These are phyloP conservation scores for Poecile montanus DNA, from an alignment of 2,797 vertebrate genomes.

Conservation along the genomic window DNA sequence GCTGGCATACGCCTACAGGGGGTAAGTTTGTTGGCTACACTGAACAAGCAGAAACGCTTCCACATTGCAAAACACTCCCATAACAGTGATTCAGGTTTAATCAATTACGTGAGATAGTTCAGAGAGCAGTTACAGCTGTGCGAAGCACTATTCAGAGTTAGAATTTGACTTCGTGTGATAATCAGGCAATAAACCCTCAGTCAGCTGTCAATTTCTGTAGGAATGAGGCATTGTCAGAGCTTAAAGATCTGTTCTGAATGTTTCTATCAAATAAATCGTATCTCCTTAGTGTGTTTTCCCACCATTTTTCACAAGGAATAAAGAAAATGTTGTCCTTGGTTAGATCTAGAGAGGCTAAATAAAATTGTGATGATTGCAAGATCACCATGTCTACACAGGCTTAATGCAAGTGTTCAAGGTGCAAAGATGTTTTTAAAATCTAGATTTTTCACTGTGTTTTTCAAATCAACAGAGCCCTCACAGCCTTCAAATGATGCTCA, in stretches of 20 bases:
- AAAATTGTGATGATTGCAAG: not conserved
- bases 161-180: constrained; percentile 5
- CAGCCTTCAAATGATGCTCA: not conserved
- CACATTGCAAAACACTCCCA: not conserved
- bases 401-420: not conserved
- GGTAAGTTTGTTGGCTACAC: not conserved
- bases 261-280: not conserved
- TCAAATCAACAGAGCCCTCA: not conserved
- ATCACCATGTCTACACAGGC: not conserved
- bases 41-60: not conserved
- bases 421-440: not conserved
- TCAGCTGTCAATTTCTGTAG: constrained; percentile 1
- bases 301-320: not conserved
- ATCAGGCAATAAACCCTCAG: constrained; percentile 22
- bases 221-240: not conserved
- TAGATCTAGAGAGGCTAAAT: not conserved
- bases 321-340: not conserved
- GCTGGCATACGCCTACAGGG: not conserved
- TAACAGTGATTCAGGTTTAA: constrained; percentile 7
- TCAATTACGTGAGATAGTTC: not conserved
- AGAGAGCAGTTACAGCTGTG: not conserved
- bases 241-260: not conserved
- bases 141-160: not conserved
- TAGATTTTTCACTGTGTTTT: not conserved
- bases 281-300: not conserved